Evolutionary conservation across 2,888 invertebrate genomes (phyloP).

Genomic region (Lasioglossum leucozonium): DNA sequence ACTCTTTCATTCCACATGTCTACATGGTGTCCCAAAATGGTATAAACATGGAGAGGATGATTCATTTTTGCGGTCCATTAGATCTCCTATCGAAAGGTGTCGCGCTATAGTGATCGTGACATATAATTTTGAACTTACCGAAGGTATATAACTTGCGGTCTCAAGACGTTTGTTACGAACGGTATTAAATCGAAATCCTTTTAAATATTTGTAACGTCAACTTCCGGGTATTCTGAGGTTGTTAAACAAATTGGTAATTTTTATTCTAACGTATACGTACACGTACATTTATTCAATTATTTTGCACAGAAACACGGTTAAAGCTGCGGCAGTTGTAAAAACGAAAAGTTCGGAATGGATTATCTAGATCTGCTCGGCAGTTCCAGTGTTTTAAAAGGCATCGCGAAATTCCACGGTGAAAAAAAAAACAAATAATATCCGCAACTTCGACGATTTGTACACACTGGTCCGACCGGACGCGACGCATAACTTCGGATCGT

Average conservation of each 20-base stretch:
- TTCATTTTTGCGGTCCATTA: too few species aligned
- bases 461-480: not conserved
- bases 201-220: not conserved
- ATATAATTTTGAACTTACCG: too few species aligned
- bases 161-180: not conserved
- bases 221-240: not conserved
- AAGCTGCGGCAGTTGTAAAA: not conserved
- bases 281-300: not conserved
- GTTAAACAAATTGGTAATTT: too few species aligned
- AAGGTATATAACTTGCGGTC: too few species aligned
- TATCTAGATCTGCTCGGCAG: not conserved
- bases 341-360: not conserved
- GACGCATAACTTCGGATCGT: not conserved
- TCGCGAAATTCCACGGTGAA: not conserved
- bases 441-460: not conserved
- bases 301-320: too few species aligned
- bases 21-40: too few species aligned
- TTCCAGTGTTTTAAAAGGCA: not conserved
- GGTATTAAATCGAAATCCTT: not conserved
- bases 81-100: too few species aligned
- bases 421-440: not conserved
- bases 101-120: too few species aligned
- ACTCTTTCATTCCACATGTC: too few species aligned
- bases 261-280: too few species aligned
- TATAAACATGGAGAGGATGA: too few species aligned